Evolutionary conservation across 2,113 vertebrate species (phyloP), one percentile per base, ranked within the genome.

Genomic region (Perca fluviatilis): DNA sequence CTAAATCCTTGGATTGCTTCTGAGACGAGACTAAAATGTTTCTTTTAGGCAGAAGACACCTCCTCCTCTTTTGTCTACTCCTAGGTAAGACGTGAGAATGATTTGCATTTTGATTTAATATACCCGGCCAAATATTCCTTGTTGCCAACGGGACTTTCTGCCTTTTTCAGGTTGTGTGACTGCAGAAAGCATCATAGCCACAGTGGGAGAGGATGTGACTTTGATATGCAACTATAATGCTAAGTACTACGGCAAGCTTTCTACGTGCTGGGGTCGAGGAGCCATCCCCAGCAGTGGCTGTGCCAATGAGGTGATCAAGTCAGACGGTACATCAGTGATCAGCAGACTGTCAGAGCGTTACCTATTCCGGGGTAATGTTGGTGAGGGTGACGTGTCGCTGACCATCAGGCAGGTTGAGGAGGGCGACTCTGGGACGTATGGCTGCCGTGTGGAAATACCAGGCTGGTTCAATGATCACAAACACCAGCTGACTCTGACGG

Each of bases 391-490:
- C 2, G 89, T 92, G 72, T 93, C 93, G 1, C 87, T 95, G 68
- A 95, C 93, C 77, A 93, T 95, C 73, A 84, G 50, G 62, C 85
- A 86, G 5, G 81, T 85, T 0, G 60, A 71, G 33, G 86, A 93
- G 69, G 65, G 61, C 0, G 95, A 95, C 88, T 82, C 91, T 0
- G 94, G 95, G 36, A 72, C 2, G 1, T 95, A 95, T 0, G 94
- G 95, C 69, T 95, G 95, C 54, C 91, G 95, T 10, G 93, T 95
- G 86, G 84, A 93, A 0, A 86, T 95, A 80, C 93, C 93, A 0
- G 95, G 94, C 79, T 91, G 83, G 91, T 95, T 95, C 83, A 95
- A 95, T 56, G 95, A 95, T 33, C 81, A 79, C 43, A 95, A 94
- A 87, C 79, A 77, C 21, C 56, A 93, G 10, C 0, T 94, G 12